Evolutionary conservation across 2,113 vertebrate genomes (phyloP), one percentile per base, ranked within the genome.

Genomic region (Rafetus swinhoei): DNA sequence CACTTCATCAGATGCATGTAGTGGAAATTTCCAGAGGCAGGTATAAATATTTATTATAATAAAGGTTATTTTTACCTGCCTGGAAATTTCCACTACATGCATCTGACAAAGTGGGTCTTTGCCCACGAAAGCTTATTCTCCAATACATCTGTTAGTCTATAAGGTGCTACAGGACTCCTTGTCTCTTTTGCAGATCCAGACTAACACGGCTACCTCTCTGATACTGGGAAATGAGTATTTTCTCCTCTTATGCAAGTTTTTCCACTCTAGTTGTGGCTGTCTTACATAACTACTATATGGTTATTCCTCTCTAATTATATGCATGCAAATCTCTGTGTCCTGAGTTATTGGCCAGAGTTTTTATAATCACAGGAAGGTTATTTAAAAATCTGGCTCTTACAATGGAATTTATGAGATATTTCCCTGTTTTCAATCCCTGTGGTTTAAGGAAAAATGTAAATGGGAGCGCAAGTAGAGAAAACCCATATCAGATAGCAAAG

Each of bases 391-490:
- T 93, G 92, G 65, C 13, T 15, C 60, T 27, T 62, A 27, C 27
- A 62, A 62, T 62, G 27, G 12, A 84, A n/a, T 2, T 50, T 4
- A 3, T 2, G 0, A 39, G 29, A 2, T 56, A 65, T 79, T 89
- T 50, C 13, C 45, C 59, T 87, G 83, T 92, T 55, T 65, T 87
- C 79, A 15, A 25, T 85, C 56, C 87, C 56, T 85, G 82, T 84
- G 82, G 50, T 56, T n/a, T 13, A 3, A 0, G 2, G 25, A 32
- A 79, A 95, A 92, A 91, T 39, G 54, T 27, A 32, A 80, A 85
- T 53, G 32, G 80, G 54, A 53, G 3, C 84, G 79, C 88, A 29
- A 3, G 27, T 1, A 3, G 39, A 45, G 39, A 45, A 88, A 77
- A 74, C 16, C 25, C 60, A 79, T 25, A 81, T 87, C 25, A 14